Conservation (phyloP, 2,797 vertebrate genomes). For the Gadopsis marmoratus region DNA sequence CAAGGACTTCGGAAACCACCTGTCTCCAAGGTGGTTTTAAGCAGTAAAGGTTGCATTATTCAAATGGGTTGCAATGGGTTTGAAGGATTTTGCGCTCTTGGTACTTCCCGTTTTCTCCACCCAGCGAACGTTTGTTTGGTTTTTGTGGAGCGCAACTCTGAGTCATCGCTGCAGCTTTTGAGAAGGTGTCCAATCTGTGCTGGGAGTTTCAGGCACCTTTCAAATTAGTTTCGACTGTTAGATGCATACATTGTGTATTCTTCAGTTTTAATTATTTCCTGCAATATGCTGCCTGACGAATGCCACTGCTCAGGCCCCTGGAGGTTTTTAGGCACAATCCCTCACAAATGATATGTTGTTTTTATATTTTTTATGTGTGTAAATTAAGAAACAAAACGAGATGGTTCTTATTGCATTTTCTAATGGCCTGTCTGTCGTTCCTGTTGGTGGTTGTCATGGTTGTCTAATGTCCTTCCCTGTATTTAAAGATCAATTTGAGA, state of each 20-base stretch:
- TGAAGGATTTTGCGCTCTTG: not conserved
- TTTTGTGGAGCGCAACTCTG: not conserved
- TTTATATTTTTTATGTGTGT: too few species aligned
- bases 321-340: too few species aligned
- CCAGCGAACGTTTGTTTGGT: not conserved
- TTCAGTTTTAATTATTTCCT: too few species aligned
- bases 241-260: too few species aligned
- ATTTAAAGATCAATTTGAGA: not conserved
- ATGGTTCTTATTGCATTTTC: not conserved
- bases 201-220: not conserved
- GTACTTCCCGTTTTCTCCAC: not conserved
- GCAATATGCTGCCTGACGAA: too few species aligned
- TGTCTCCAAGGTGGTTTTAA: not conserved
- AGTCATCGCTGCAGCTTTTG: not conserved
- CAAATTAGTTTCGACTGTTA: not conserved
- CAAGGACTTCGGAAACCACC: not conserved
- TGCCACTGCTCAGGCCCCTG: too few species aligned
- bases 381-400: too few species aligned
- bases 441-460: not conserved
- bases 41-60: not conserved
- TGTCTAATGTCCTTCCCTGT: not conserved
- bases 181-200: not conserved
- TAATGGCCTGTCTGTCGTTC: not conserved
- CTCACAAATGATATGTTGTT: too few species aligned
- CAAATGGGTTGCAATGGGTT: slow-evolving; percentile 18